Conservation (phyloP, 2,113 vertebrate species). For the Phalacrocorax pelagicus region DNA sequence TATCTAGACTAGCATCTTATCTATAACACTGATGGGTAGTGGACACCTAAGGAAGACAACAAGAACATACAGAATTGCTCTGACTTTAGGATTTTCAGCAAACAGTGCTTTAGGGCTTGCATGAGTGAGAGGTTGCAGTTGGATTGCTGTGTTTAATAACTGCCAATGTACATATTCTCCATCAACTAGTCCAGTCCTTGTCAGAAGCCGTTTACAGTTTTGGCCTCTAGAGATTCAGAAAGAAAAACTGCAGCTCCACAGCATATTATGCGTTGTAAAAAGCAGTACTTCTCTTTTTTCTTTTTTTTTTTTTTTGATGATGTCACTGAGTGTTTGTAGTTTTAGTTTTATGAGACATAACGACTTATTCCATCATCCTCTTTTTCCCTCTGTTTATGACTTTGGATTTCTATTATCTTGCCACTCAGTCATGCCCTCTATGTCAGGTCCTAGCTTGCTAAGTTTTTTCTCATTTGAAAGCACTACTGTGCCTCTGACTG, state of each 20-base stretch:
- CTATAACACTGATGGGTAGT: neutral
- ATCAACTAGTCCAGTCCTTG: neutral
- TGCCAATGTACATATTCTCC: neutral
- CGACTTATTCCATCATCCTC: neutral
- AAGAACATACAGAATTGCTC: neutral
- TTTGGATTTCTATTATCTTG: neutral
- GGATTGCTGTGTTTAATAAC: neutral
- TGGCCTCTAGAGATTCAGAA: neutral
- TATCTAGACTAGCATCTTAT: neutral
- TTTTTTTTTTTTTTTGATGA: neutral
- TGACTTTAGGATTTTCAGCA: neutral
- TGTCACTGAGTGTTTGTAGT: neutral
- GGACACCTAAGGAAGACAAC: neutral
- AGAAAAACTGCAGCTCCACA: neutral
- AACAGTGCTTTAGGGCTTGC: neutral
- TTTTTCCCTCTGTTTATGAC: neutral
- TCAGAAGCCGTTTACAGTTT: neutral
- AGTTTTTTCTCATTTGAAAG: neutral
- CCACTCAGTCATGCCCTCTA: neutral
- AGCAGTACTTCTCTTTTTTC: neutral
- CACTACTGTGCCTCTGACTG: neutral
- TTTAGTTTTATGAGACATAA: neutral
- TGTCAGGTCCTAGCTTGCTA: neutral
- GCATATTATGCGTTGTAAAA: neutral
- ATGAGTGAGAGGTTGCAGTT: neutral